Evolutionary conservation across 2,888 invertebrate genomes (phyloP).

Genomic region (Rhopalosiphum nymphaeae): DNA sequence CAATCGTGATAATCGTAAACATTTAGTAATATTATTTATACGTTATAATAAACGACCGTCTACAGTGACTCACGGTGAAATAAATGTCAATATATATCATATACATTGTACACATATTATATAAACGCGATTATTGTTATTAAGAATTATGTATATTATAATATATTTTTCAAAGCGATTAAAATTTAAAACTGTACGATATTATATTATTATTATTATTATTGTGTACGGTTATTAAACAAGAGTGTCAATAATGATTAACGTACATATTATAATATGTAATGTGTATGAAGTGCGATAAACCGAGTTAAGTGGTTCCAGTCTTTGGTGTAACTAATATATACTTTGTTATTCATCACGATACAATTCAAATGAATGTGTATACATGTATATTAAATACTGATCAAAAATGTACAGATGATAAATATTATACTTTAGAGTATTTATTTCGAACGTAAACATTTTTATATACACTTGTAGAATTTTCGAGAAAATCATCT

Average conservation of each 20-base stretch:
- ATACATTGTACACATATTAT: neutral
- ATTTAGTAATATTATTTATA: neutral
- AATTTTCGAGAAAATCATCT: conserved; percentile 6
- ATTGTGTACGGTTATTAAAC: neutral
- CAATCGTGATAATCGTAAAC: neutral
- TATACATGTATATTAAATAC: neutral
- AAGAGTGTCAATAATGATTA: conserved; percentile 36
- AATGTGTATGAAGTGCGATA: conserved; percentile 16
- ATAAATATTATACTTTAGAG: neutral
- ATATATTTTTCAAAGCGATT: neutral
- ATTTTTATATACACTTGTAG: neutral
- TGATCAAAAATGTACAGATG: neutral
- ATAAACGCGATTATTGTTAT: neutral
- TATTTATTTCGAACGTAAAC: conserved; percentile 11
- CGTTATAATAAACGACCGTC: neutral
- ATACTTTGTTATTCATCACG: neutral
- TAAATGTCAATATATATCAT: conserved; percentile 22
- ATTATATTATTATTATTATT: neutral
- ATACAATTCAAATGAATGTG: neutral
- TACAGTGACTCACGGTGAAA: neutral
- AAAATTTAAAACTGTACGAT: neutral
- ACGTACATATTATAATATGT: neutral
- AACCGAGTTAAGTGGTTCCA: conserved; percentile 40
- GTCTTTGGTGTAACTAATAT: neutral
- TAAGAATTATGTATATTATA: neutral